phyloP scores from a whole-genome alignment of 2,113 vertebrate genomes.

The Oreamnos americanus region DNA sequence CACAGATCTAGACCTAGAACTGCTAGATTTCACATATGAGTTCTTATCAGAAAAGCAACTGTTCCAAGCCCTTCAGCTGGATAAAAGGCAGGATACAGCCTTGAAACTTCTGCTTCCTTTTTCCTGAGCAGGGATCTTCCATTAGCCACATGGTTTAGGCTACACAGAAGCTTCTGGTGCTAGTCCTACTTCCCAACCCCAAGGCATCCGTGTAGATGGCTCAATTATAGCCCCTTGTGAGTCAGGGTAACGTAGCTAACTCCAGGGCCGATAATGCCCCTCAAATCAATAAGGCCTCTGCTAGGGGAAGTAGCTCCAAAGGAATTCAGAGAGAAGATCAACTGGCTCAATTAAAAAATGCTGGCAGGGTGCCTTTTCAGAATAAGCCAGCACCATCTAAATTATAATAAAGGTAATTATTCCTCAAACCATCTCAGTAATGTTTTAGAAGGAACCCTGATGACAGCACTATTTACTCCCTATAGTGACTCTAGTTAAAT shows the following conservation, averaged over 20 bases:
- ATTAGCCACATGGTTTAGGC: neutral
- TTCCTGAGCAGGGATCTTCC: neutral
- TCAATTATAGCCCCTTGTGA: neutral
- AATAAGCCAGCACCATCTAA: neutral
- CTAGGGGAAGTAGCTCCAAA: neutral
- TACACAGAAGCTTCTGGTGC: neutral
- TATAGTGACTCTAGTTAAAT: neutral
- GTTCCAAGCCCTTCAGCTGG: neutral
- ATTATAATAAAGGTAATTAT: slow-evolving; percentile 10
- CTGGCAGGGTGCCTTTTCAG: neutral
- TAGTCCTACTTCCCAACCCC: neutral
- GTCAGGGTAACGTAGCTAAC: neutral
- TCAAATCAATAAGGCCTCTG: neutral
- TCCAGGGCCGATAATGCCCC: neutral
- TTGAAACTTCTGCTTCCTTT: neutral
- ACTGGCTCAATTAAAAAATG: neutral
- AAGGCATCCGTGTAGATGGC: neutral
- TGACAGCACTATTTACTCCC: neutral
- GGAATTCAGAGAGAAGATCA: neutral
- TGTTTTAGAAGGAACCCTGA: neutral
- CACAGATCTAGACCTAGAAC: neutral
- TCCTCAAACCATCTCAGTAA: neutral
- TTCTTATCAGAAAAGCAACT: neutral
- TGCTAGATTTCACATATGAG: neutral
- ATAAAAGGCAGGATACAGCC: neutral